Evolutionary conservation across 2,113 vertebrate genomes (phyloP), one percentile per base, ranked within the genome.

Genomic region (Stictonetta naevosa): DNA sequence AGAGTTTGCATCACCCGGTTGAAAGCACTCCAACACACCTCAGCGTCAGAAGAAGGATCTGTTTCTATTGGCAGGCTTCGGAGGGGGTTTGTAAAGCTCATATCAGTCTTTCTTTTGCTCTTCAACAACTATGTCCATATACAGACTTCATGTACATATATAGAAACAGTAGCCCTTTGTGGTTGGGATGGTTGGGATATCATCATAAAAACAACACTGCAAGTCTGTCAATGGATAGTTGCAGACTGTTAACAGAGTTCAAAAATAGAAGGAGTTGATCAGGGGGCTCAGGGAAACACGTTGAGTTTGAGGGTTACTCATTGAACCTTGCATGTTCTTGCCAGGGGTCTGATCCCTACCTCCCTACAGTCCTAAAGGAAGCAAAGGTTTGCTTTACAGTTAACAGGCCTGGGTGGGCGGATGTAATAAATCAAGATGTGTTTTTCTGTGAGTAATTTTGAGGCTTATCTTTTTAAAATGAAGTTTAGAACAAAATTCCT

Each of bases 111-210:
- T 46, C 48, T 53, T 75, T 46, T 44, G 28, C 5, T 83, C 4
- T 42, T 38, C 44, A 22, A 14, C 74, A 59, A 36, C 16, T 50
- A 5, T 5, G 15, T 7, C 17, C 2, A 2, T n/a, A 28, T 7
- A 33, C 8, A 36, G 17, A 42, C 0, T 0, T 42, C 36, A 28
- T 3, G 11, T 33, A 31, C 0, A 0, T 36, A 6, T 13, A 8
- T 14, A 22, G 23, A 4, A 23, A 13, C 0, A 0, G 16, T 6
- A 64, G 46, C 22, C 15, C 14, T 50, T 38, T 55, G 48, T 14
- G 64, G 15, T 44, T n/a, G 29, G 23, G 22, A 26, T 14, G 64
- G 15, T 44, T 31, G 29, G 21, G 22, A 22, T 60, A 46, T 83
- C 26, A 29, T 10, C 13, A 1, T 63, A 56, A 86, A 40, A 44